Percentiles rank a stretch among this genome's conserved stretches.
phyloP scores from a whole-genome alignment of 2,888 invertebrate species.

The Callyntrura sp. region DNA sequence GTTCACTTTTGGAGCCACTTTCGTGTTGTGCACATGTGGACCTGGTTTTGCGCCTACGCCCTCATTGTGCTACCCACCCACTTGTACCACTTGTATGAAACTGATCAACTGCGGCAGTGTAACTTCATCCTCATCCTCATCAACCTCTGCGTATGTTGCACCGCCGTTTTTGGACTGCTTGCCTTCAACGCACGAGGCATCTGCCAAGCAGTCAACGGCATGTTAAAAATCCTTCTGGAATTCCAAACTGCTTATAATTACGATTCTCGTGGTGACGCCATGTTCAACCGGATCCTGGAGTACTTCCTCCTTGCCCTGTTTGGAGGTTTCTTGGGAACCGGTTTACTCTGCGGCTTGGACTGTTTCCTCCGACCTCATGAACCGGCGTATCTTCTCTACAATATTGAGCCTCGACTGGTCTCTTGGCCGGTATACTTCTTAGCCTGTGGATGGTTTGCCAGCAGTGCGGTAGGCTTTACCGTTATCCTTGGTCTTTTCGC shows the following conservation, averaged over 20 bases:
- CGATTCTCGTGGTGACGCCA: too few relatives aligned
- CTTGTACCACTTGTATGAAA: not conserved
- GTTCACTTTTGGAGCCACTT: slow-evolving; percentile 37
- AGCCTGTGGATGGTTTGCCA: not conserved
- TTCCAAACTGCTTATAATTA: too few relatives aligned
- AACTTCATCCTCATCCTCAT: not conserved
- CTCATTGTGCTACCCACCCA: not conserved
- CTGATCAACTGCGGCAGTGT: not conserved
- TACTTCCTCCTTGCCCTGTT: not conserved
- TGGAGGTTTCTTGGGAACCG: not conserved
- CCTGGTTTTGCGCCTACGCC: not conserved
- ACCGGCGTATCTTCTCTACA: not conserved
- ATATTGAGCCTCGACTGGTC: not conserved
- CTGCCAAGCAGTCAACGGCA: not conserved
- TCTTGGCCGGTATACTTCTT: not conserved
- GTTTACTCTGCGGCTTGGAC: not conserved
- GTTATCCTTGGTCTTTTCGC: not conserved
- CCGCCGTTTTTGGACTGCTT: too few relatives aligned
- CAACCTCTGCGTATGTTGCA: too few relatives aligned
- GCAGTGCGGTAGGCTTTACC: not conserved
- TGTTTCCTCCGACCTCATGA: not conserved
- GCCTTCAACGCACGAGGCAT: not conserved
- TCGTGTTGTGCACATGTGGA: not conserved
- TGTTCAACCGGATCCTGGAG: not conserved
- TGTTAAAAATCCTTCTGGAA: not conserved